Percentiles rank a stretch among this genome's conserved stretches.
phyloP scores from a whole-genome alignment of 2,888 invertebrate species.

The Volucella zonaria region DNA sequence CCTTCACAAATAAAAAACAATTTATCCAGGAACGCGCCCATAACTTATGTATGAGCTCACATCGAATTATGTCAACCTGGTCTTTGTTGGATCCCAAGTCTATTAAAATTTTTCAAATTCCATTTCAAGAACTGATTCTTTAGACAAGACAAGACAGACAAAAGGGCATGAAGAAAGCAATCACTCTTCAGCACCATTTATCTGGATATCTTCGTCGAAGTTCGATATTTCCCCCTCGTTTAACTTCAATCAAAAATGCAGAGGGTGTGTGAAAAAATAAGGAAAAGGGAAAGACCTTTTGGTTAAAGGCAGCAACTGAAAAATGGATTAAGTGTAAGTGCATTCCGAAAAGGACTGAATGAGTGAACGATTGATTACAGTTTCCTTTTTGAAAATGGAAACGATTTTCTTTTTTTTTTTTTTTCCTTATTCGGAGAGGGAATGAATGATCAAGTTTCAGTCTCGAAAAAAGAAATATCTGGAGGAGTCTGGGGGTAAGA shows the following conservation, averaged over 20 bases:
- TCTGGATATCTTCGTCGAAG: constrained; percentile 40
- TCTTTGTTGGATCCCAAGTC: constrained; percentile 18
- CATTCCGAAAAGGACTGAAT: constrained; percentile 42
- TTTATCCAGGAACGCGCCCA: constrained; percentile 24
- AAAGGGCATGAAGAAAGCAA: constrained; percentile 2
- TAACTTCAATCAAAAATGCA: constrained; percentile 11
- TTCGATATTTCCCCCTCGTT: constrained; percentile 37
- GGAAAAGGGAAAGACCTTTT: too few relatives aligned
- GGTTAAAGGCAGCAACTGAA: constrained; percentile 22
- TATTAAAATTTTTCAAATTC: constrained; percentile 43
- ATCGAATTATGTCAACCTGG: constrained; percentile 62
- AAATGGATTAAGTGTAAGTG: constrained; percentile 51
- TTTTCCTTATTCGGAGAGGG: not conserved
- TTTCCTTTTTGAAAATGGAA: constrained; percentile 32
- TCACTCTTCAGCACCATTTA: constrained; percentile 17
- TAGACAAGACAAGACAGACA: constrained; percentile 9
- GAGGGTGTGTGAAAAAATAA: constrained; percentile 35
- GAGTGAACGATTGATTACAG: constrained; percentile 62
- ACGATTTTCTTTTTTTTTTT: not conserved
- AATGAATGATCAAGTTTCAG: constrained; percentile 45
- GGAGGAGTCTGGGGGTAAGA: not conserved
- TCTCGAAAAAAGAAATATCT: not conserved
- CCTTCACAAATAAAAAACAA: constrained; percentile 27
- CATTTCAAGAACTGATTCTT: not conserved
- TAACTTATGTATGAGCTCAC: constrained; percentile 51